A percentile compares a stretch with the other conserved stretches of the same genome.
phyloP scores from a whole-genome alignment of 2,113 vertebrate species.

The Plestiodon gilberti region DNA sequence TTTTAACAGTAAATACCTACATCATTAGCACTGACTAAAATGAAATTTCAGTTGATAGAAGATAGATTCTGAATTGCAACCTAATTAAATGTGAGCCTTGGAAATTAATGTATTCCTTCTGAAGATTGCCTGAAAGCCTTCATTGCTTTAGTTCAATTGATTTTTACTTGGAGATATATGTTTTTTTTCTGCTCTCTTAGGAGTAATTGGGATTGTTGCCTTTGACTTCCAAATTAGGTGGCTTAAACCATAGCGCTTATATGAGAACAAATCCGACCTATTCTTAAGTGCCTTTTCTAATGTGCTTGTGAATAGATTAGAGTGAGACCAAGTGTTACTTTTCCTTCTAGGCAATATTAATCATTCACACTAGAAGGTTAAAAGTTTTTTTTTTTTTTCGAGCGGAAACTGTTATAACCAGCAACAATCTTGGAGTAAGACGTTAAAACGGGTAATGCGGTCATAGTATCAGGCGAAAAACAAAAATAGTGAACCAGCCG shows the following conservation, averaged over 20 bases:
- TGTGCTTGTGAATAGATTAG: not conserved
- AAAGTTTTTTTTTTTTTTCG: too few relatives aligned
- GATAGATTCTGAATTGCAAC: slow-evolving; percentile 3
- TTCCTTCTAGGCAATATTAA: not conserved
- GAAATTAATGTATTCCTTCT: slow-evolving; percentile 31
- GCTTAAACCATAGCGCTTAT: not conserved
- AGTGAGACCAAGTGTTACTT: not conserved
- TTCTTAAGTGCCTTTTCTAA: not conserved
- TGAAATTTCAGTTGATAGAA: slow-evolving; percentile 7
- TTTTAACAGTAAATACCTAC: not conserved
- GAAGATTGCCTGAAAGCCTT: slow-evolving; percentile 18
- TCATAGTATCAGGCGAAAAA: too few relatives aligned
- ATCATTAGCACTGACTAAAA: not conserved
- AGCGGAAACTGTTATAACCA: too few relatives aligned
- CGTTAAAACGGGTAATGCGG: too few relatives aligned
- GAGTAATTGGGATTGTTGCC: not conserved
- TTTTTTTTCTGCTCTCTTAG: not conserved
- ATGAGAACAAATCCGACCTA: not conserved
- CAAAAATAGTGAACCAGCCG: too few relatives aligned
- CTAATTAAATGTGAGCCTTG: not conserved
- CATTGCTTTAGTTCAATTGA: slow-evolving; percentile 2
- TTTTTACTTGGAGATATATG: not conserved
- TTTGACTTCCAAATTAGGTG: not conserved
- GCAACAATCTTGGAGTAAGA: too few relatives aligned
- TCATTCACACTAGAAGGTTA: fast-evolving